Percentiles rank a stretch among this genome's conserved stretches.
Evolutionary conservation across 2,888 invertebrate species (phyloP).

Genomic region (Miltochrista miniata): DNA sequence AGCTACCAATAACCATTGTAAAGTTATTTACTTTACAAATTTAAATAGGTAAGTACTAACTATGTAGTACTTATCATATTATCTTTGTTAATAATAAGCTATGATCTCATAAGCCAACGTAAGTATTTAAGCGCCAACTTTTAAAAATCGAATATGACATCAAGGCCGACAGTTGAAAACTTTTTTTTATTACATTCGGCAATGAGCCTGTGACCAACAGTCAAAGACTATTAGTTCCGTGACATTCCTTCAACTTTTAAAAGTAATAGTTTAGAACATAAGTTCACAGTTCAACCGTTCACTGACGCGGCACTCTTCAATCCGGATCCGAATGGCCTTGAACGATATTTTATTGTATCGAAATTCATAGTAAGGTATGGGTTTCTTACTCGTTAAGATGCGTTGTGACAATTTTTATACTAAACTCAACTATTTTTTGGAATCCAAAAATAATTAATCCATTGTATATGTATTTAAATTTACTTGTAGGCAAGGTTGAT

Average conservation of each 20-base stretch:
- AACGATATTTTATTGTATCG: constrained; percentile 59
- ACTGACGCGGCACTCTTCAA: constrained; percentile 60
- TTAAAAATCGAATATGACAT: constrained; percentile 15
- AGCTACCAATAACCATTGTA: no score
- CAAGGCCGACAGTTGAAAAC: constrained; percentile 33
- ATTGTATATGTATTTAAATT: no score
- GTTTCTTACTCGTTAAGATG: constrained; percentile 11
- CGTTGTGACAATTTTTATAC: no score
- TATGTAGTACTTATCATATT: no score
- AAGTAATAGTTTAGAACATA: constrained; percentile 51
- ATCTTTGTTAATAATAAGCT: not conserved
- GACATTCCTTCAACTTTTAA: constrained; percentile 68
- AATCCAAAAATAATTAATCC: no score
- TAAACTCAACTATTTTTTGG: no score
- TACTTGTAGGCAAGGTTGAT: no score
- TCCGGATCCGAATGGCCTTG: constrained; percentile 75
- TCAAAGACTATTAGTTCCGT: constrained; percentile 54
- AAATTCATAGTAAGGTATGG: constrained; percentile 47
- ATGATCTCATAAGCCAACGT: constrained; percentile 4
- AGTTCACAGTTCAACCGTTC: constrained; percentile 79
- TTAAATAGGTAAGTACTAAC: no score
- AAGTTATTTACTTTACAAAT: no score
- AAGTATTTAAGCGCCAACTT: constrained; percentile 2
- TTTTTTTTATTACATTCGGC: constrained; percentile 24
- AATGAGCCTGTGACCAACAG: constrained; percentile 47